phyloP scores from a whole-genome alignment of 2,797 vertebrate species.

The Catamblyrhynchus diadema region DNA sequence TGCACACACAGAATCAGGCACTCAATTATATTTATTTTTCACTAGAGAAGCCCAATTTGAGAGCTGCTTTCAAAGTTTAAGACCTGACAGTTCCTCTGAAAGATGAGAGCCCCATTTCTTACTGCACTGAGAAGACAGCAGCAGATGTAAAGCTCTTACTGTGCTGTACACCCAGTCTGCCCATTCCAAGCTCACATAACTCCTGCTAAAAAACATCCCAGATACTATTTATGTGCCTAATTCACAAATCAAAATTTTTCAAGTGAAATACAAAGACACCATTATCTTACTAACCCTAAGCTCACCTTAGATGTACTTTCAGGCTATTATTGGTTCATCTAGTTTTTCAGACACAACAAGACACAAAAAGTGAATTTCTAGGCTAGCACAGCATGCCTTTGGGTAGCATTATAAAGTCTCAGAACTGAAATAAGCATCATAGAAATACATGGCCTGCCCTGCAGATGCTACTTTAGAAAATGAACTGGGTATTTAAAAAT shows the following conservation, averaged over 20 bases:
- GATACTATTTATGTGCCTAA: background rate
- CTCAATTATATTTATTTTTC: background rate
- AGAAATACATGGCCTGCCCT: constrained; percentile 22
- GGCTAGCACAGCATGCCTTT: constrained; percentile 56
- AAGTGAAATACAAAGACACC: background rate
- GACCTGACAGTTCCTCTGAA: background rate
- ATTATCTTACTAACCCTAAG: background rate
- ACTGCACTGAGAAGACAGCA: background rate
- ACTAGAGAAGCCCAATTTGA: background rate
- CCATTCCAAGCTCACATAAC: background rate
- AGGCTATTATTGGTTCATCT: constrained; percentile 20
- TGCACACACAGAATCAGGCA: background rate
- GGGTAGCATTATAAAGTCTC: constrained; percentile 31
- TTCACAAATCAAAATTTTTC: background rate
- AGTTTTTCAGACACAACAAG: constrained; percentile 44
- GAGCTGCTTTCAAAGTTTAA: background rate
- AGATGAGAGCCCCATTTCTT: background rate
- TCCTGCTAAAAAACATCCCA: background rate
- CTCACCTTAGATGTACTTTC: background rate
- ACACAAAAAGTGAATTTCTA: constrained; percentile 43
- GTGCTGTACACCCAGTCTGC: background rate
- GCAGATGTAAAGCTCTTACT: background rate
- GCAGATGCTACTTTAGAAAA: constrained; percentile 36
- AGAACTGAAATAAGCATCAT: constrained; percentile 49
- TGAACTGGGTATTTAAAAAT: constrained; percentile 20